Evolutionary conservation across 2,797 vertebrate species (phyloP).

Genomic region (Muraenolepis orangiensis): DNA sequence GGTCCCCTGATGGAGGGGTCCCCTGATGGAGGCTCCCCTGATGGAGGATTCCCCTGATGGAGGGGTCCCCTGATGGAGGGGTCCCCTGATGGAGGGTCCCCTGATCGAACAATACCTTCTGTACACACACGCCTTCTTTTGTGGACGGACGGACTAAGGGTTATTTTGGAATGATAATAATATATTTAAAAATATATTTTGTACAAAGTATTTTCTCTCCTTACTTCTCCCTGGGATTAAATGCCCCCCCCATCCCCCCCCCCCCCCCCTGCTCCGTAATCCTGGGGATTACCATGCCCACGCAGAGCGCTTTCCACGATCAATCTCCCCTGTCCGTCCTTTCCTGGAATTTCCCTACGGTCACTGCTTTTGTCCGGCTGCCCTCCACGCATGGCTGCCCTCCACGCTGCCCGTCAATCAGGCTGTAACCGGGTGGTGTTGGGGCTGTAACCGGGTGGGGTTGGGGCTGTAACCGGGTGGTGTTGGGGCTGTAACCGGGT

Average conservation of each 20-base stretch:
- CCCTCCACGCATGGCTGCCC: conserved; percentile 71
- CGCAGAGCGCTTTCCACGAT: conserved; percentile 64
- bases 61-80: too few relatives aligned
- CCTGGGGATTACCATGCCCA: too few relatives aligned
- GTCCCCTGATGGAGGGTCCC: conserved; percentile 27
- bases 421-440: conserved; percentile 56
- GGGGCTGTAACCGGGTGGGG: conserved; percentile 66
- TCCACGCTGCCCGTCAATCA: conserved; percentile 74
- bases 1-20: conserved; percentile 27
- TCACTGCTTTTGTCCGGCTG: conserved; percentile 71
- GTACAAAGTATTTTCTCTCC: conserved; percentile 56
- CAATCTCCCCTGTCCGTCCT: conserved; percentile 74
- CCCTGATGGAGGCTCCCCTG: conserved; percentile 16
- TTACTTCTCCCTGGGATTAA: conserved; percentile 54
- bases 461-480: too few relatives aligned
- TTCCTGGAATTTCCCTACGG: conserved; percentile 75
- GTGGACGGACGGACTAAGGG: too few relatives aligned
- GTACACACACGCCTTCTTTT: not conserved
- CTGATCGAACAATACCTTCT: too few relatives aligned
- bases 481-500: too few relatives aligned
- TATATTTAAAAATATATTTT: too few relatives aligned
- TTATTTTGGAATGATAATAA: too few relatives aligned
- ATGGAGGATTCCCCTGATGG: conserved; percentile 18
- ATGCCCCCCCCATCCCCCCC: conserved; percentile 32
- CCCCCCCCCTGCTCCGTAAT: conserved; percentile 48